A percentile compares a stretch with the other conserved stretches of the same genome.
Conservation (phyloP, 2,888 invertebrate species). For the Rhimphoctona megacephalus region DNA sequence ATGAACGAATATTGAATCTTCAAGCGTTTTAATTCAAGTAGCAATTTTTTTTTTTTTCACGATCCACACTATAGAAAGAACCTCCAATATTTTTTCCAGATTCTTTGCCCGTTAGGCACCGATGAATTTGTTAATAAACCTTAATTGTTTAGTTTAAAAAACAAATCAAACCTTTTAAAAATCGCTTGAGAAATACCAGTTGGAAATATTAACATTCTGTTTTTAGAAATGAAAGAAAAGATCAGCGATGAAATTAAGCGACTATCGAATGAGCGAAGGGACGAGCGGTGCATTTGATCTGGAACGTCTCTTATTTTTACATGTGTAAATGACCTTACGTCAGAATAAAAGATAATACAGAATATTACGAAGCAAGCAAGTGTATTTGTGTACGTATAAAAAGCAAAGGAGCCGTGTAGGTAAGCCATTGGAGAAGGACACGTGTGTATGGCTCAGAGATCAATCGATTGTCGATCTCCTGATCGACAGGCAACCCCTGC, state of each 20-base stretch:
- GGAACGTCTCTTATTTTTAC: neutral
- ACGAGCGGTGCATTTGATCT: neutral
- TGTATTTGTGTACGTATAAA: constrained; percentile 14
- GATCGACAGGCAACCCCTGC: constrained; percentile 43
- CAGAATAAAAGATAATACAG: constrained; percentile 9
- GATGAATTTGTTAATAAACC: too few species aligned
- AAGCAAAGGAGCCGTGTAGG: constrained; percentile 51
- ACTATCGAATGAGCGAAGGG: neutral
- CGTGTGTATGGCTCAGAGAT: constrained; percentile 58
- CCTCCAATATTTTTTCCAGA: neutral
- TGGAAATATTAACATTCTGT: neutral
- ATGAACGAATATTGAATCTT: neutral
- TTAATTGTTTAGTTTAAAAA: too few species aligned
- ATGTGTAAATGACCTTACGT: neutral
- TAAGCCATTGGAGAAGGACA: constrained; percentile 60
- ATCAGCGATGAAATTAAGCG: neutral
- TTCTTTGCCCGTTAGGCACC: too few species aligned
- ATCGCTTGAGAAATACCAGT: neutral
- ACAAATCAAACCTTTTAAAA: neutral
- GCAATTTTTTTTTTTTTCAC: neutral
- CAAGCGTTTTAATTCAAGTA: neutral
- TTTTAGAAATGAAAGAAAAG: neutral
- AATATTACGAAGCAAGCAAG: neutral
- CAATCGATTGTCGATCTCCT: constrained; percentile 52
- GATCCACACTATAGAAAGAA: neutral